These are phyloP conservation scores for Meloidogyne chitwoodi DNA, from an alignment of 1,140 invertebrate species.

Conservation along the genomic window DNA sequence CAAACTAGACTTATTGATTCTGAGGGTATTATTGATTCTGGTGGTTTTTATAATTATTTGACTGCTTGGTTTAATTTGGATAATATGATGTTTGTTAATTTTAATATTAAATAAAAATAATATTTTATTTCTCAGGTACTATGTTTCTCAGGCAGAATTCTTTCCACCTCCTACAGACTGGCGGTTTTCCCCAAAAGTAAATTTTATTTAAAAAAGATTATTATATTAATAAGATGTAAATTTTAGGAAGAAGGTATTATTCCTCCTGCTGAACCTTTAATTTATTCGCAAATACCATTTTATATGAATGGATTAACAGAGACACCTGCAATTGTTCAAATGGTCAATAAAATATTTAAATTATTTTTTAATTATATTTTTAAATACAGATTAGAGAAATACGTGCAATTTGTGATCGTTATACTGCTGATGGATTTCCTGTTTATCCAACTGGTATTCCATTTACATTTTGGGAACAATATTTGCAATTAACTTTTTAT, in stretches of 20 bases:
- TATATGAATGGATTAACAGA: conserved; percentile 70
- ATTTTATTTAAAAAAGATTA: neutral
- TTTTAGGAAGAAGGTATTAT: conserved; percentile 74
- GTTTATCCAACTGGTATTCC: conserved; percentile 93
- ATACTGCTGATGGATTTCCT: conserved; percentile 79
- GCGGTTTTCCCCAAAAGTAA: conserved; percentile 64
- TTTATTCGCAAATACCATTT: conserved; percentile 91
- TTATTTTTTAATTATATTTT: neutral
- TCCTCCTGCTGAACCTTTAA: conserved; percentile 82
- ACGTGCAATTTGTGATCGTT: conserved; percentile 77
- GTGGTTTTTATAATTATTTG: conserved; percentile 95
- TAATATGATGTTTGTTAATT: conserved; percentile 78
- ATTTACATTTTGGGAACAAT: conserved; percentile 98
- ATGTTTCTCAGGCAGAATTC: conserved; percentile 70
- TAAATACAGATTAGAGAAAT: conserved; percentile 60
- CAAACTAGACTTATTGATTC: conserved; percentile 72
- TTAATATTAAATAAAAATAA: conserved; percentile 60
- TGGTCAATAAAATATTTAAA: conserved; percentile 68
- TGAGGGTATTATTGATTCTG: conserved; percentile 82
- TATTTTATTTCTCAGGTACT: conserved; percentile 66
- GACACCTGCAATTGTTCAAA: conserved; percentile 78
- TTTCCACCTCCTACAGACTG: conserved; percentile 72
- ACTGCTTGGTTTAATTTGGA: conserved; percentile 90
- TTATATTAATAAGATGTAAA: neutral
- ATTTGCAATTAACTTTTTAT: conserved; percentile 76